Evolutionary conservation across 2,797 vertebrate species (phyloP).

Genomic region (Neomorphus geoffroyi): DNA sequence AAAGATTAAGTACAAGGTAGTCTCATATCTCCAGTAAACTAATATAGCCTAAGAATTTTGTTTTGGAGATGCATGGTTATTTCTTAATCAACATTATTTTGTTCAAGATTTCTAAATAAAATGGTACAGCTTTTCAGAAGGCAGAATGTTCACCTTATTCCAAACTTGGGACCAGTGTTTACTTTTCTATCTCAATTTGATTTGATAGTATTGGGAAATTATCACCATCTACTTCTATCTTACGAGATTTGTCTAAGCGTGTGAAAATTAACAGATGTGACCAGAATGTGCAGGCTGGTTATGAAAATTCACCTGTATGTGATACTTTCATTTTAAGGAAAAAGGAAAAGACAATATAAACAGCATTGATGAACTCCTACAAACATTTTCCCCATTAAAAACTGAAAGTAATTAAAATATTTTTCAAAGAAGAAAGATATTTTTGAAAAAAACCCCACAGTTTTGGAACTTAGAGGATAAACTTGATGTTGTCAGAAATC

Average conservation of each 20-base stretch:
- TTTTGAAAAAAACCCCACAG: rapidly evolving
- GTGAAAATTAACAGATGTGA: constrained; percentile 32
- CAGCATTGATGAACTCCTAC: background rate
- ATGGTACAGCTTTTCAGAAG: background rate
- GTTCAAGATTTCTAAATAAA: background rate
- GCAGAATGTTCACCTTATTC: constrained; percentile 18
- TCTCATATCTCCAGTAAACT: background rate
- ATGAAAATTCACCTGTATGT: background rate
- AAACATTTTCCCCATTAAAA: background rate
- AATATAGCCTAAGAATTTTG: background rate
- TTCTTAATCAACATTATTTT: constrained; percentile 32
- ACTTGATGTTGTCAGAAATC: background rate
- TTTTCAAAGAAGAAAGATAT: background rate
- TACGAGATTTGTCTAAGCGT: constrained; percentile 9
- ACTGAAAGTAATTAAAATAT: background rate
- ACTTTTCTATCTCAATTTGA: constrained; percentile 53
- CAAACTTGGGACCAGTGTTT: constrained; percentile 16
- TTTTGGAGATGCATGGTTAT: background rate
- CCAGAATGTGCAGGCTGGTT: background rate
- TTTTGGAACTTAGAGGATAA: background rate
- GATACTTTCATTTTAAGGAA: background rate
- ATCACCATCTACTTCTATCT: constrained; percentile 52
- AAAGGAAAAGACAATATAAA: background rate
- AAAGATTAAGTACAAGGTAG: background rate
- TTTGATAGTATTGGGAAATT: constrained; percentile 20